Percentiles rank a stretch among this genome's conserved stretches.
Evolutionary conservation across 2,113 vertebrate species (phyloP).

Genomic region (Manacus vitellinus): DNA sequence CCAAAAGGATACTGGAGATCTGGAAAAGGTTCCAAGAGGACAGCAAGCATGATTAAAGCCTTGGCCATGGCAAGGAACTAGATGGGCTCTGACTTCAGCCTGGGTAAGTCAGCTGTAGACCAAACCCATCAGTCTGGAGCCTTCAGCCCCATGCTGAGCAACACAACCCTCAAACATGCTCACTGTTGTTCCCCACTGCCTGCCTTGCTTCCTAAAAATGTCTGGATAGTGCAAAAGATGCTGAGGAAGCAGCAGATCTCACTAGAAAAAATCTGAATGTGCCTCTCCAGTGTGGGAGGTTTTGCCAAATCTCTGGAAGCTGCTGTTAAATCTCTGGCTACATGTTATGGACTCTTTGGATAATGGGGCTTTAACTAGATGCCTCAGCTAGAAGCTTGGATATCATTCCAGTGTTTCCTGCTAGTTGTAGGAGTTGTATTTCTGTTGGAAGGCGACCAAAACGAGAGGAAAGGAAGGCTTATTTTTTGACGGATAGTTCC

Average conservation of each 20-base stretch:
- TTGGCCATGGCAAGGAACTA: neutral
- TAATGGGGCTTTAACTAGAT: slow-evolving; percentile 23
- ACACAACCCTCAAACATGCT: neutral
- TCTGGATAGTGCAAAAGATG: neutral
- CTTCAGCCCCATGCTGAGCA: neutral
- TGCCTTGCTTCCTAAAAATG: neutral
- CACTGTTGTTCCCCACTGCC: neutral
- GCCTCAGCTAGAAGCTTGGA: slow-evolving; percentile 37
- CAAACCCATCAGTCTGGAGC: neutral
- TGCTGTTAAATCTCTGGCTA: slow-evolving; percentile 34
- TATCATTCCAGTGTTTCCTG: slow-evolving; percentile 26
- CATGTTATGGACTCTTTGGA: neutral
- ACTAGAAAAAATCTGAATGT: neutral
- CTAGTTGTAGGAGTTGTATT: slow-evolving; percentile 46
- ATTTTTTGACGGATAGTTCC: neutral
- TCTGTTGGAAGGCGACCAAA: slow-evolving; percentile 23
- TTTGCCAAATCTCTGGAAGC: slow-evolving; percentile 47
- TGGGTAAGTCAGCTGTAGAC: neutral
- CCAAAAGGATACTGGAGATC: neutral
- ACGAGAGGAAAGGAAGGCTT: neutral
- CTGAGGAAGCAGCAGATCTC: neutral
- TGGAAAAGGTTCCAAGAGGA: neutral
- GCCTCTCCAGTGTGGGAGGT: neutral
- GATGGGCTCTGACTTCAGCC: neutral
- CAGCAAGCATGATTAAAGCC: neutral